These are phyloP conservation scores for Euphonia xanthogaster DNA, from an alignment of 2,797 vertebrate species.

Conservation along the genomic window DNA sequence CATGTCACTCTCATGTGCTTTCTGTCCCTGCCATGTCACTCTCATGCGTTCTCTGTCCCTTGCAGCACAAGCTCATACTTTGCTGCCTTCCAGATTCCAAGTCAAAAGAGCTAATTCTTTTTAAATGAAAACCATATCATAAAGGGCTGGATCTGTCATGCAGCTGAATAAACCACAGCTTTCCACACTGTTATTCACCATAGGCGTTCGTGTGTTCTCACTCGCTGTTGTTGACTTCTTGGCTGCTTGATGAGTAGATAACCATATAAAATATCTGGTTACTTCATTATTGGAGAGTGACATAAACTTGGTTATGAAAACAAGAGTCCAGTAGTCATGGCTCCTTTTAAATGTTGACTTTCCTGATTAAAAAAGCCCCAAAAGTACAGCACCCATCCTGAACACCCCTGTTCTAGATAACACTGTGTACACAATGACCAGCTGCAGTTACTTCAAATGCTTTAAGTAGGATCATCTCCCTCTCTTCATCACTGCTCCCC, in stretches of 20 bases:
- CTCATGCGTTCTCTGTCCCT: not conserved
- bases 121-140: slow-evolving; percentile 66
- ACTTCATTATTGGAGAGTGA: slow-evolving; percentile 24
- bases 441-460: not conserved
- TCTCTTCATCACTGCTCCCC: not conserved
- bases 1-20: not conserved
- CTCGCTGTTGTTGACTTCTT: slow-evolving; percentile 32
- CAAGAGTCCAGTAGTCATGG: not conserved
- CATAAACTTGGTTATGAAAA: slow-evolving; percentile 40
- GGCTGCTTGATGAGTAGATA: slow-evolving; percentile 21
- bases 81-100: slow-evolving; percentile 43
- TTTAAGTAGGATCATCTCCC: not conserved
- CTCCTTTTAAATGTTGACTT: not conserved
- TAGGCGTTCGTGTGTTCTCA: slow-evolving; percentile 5
- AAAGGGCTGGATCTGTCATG: slow-evolving; percentile 46
- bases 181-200: not conserved
- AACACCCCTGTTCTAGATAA: not conserved
- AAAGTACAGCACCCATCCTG: not conserved
- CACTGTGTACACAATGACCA: not conserved
- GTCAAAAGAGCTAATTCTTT: slow-evolving; percentile 51
- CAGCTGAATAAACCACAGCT: slow-evolving; percentile 34
- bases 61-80: not conserved
- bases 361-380: not conserved
- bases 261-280: slow-evolving; percentile 28
- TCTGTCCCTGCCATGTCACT: not conserved